Percentiles rank a stretch among this genome's conserved stretches.
phyloP scores from a whole-genome alignment of 2,113 vertebrate species.

The Trichechus manatus region DNA sequence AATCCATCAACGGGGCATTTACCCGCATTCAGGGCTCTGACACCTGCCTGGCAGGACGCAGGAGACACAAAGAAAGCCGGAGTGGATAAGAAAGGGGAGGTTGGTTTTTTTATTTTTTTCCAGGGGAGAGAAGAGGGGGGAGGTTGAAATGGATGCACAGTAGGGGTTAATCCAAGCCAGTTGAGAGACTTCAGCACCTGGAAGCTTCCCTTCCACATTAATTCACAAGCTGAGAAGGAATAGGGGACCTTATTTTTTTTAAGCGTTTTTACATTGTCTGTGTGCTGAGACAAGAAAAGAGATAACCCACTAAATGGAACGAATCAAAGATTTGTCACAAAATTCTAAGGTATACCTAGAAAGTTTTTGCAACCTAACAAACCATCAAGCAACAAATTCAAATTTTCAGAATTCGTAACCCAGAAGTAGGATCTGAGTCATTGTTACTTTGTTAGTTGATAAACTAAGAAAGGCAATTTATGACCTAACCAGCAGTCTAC shows the following conservation, averaged over 20 bases:
- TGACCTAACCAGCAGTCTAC: background rate
- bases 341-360: background rate
- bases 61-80: slow-evolving; percentile 94
- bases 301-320: background rate
- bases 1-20: slow-evolving; percentile 96
- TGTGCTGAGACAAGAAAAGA: background rate
- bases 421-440: slow-evolving; percentile 59
- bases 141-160: slow-evolving; percentile 91
- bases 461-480: background rate
- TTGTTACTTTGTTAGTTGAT: background rate
- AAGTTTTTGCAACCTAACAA: background rate
- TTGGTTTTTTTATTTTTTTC: slow-evolving; percentile 70
- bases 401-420: slow-evolving; percentile 54
- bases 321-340: background rate
- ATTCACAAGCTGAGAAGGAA: slow-evolving; percentile 73
- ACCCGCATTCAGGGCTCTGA: slow-evolving; percentile 95
- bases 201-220: slow-evolving; percentile 83
- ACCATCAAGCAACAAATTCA: background rate
- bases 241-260: background rate
- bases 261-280: slow-evolving; percentile 8
- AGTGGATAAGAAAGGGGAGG: slow-evolving; percentile 90
- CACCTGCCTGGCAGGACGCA: slow-evolving; percentile 97
- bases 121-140: slow-evolving; percentile 79
- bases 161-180: slow-evolving; percentile 95
- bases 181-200: slow-evolving; percentile 92